Evolutionary conservation across 2,888 invertebrate genomes (phyloP).

Genomic region (Drosophila atripex): DNA sequence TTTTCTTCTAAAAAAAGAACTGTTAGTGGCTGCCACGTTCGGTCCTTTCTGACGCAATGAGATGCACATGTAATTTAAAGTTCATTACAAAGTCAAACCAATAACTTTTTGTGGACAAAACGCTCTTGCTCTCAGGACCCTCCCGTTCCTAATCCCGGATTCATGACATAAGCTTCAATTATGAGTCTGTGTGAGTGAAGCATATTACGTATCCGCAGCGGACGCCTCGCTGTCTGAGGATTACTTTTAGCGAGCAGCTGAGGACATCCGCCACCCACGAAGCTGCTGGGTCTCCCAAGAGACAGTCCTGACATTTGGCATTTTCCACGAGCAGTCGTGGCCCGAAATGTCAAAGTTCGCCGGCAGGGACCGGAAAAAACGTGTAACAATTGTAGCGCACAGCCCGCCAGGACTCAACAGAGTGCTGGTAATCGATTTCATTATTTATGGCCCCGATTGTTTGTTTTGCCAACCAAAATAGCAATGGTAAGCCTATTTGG

Average conservation of each 20-base stretch:
- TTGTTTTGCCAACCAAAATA: constrained; percentile 28
- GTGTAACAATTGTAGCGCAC: constrained; percentile 19
- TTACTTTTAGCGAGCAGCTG: constrained; percentile 17
- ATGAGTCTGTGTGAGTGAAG: constrained; percentile 18
- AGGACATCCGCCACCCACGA: constrained; percentile 19
- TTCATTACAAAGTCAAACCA: constrained; percentile 43
- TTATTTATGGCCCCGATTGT: constrained; percentile 39
- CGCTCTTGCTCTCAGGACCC: neutral
- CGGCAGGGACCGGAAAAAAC: constrained; percentile 13
- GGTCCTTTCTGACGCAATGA: constrained; percentile 28
- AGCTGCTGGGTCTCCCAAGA: constrained; percentile 35
- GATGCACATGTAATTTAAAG: constrained; percentile 63
- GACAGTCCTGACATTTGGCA: constrained; percentile 56
- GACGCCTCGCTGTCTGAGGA: constrained; percentile 64
- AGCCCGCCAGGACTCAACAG: constrained; percentile 10
- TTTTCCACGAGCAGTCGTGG: constrained; percentile 35
- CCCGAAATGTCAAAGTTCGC: constrained; percentile 70
- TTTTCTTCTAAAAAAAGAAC: neutral
- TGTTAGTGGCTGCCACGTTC: no score
- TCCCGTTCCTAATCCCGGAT: constrained; percentile 1
- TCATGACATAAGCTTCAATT: constrained; percentile 48
- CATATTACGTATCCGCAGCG: constrained; percentile 53
- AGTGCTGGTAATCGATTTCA: constrained; percentile 26
- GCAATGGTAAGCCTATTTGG: constrained; percentile 9
- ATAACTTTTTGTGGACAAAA: constrained; percentile 23